A percentile compares a stretch with the other conserved stretches of the same genome.
These are phyloP conservation scores for Rhorus exstirpatorius DNA, from an alignment of 2,888 invertebrate species.

Conservation along the genomic window DNA sequence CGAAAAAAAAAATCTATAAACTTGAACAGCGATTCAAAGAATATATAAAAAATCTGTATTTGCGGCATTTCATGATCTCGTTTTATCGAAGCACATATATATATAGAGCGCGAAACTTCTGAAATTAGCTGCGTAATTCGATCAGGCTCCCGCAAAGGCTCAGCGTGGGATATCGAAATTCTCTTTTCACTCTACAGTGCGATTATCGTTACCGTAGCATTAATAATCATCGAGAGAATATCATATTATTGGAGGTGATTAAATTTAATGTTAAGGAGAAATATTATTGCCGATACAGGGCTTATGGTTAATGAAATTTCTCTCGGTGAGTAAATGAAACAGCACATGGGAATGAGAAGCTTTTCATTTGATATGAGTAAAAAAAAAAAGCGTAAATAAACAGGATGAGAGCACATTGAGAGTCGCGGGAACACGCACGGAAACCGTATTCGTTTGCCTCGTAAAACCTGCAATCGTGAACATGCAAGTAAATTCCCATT, in stretches of 20 bases:
- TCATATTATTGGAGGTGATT: constrained; percentile 15
- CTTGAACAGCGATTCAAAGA: too few species aligned
- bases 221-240: constrained; percentile 30
- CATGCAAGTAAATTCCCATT: background rate
- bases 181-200: constrained; percentile 16
- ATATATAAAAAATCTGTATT: too few species aligned
- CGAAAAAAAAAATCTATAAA: constrained; percentile 11
- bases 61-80: too few species aligned
- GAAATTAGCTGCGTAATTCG: constrained; percentile 26
- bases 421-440: background rate
- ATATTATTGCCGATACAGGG: background rate
- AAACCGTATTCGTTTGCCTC: background rate
- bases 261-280: constrained; percentile 16
- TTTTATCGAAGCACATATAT: background rate
- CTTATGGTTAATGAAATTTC: background rate
- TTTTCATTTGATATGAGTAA: background rate
- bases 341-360: background rate
- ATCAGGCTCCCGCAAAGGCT: constrained; percentile 19
- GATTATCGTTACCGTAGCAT: constrained; percentile 29
- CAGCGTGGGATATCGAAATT: constrained; percentile 18
- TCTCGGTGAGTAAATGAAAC: constrained; percentile 7
- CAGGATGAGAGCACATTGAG: background rate
- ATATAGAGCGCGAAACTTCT: background rate
- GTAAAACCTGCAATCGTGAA: background rate
- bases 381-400: background rate